Conservation (phyloP, 30 jellyfish, hydroid and myxozoan species). For the Sanderia malayensis region DNA sequence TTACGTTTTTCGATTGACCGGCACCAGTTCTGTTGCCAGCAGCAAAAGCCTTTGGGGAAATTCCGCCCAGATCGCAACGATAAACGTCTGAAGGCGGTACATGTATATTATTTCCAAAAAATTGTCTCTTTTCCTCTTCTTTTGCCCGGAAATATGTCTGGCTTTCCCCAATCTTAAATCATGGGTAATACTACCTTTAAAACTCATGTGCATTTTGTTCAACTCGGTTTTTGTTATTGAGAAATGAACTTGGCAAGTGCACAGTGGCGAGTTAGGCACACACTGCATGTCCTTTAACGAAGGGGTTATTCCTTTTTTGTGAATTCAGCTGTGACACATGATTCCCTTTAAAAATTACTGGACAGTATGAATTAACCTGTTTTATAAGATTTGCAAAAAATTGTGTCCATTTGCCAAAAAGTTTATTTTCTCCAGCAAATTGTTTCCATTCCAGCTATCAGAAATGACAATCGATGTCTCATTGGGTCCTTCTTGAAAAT, state of each 20-base stretch:
- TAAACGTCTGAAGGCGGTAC: neutral
- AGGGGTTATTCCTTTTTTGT: neutral
- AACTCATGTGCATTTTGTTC: neutral
- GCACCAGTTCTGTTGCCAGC: neutral
- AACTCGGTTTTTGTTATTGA: neutral
- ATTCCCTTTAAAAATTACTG: neutral
- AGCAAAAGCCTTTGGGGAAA: neutral
- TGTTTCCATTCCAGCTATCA: neutral
- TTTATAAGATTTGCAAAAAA: neutral
- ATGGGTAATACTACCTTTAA: neutral
- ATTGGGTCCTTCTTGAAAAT: neutral
- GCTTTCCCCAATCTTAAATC: neutral
- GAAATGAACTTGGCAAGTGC: neutral
- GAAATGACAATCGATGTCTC: neutral
- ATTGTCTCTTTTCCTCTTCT: neutral
- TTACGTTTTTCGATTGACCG: neutral
- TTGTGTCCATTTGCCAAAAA: neutral
- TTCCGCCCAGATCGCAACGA: neutral
- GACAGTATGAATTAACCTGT: neutral
- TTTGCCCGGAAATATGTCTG: neutral
- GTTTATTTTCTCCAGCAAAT: neutral
- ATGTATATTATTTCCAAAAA: neutral
- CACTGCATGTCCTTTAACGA: neutral
- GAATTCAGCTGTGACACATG: neutral
- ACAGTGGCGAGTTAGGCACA: neutral